Evolutionary conservation across 1,140 invertebrate species (phyloP), one percentile per base, ranked within the genome.

Genomic region (Paraescarpia echinospica): DNA sequence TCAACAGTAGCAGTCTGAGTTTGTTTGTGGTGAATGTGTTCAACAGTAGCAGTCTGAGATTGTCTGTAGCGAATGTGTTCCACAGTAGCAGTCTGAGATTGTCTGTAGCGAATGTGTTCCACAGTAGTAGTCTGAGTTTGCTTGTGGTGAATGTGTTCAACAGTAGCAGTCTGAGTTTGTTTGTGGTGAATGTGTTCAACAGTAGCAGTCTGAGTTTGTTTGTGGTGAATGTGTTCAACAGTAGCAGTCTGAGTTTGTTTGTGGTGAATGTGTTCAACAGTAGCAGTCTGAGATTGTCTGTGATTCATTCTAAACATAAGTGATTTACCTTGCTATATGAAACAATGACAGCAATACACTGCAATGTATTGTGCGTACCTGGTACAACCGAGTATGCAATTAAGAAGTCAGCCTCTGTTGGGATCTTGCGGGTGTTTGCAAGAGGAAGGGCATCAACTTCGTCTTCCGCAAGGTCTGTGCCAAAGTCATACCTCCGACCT

Each of bases 371-470:
- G 33, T 90, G 33, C 90, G 97, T 98, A 93, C 98, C 98, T 95
- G 98, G 98, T 92, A 99, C 98, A 35, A 98, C 99, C 18, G 98
- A 99, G 96, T 98, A 99, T 31, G 98, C 98, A 94, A 99, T 98
- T 27, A 99, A 96, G 96, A 99, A 98, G 96, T 99, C 99, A 34
- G 99, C 98, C 96, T 99, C 98, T 92, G 97, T 97, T 31, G 99
- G 99, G 22, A 90, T 41, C 90, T 90, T 90, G 91, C 34, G 91
- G 91, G 33, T 93, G 59, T 92, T 35, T 35, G 89, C 93, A 9
- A 27, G 33, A 34, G 34, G 35, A 94, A 98, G 98, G n/a, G 94
- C 93, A 35, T 93, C 93, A 9, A 93, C 93, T 18, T 94, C 93
- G 9, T 93, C 89, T 48, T 94, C 94, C 89, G 93, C 93, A 22